These are phyloP conservation scores for Cyprichromis sp. DNA, from an alignment of 2,113 vertebrate genomes.

Conservation along the genomic window DNA sequence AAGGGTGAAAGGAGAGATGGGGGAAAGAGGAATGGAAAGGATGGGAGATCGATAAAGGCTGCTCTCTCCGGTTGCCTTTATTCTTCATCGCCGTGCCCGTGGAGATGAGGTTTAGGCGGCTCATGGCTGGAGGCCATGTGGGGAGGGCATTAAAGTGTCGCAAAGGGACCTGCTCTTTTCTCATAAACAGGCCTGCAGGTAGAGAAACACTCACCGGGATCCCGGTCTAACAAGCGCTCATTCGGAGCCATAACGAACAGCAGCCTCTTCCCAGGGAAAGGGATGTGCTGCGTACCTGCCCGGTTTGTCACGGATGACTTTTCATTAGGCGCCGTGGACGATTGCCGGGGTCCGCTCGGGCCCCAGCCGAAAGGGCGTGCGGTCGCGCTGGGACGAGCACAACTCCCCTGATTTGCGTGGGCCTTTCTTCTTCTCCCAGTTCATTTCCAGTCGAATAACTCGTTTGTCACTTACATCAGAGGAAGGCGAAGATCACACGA, in stretches of 20 bases:
- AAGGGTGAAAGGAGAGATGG: constrained; percentile 28
- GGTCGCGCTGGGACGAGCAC: constrained; percentile 11
- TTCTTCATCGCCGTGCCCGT: constrained; percentile 3
- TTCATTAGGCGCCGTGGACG: neutral
- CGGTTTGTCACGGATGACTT: neutral
- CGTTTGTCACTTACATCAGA: constrained; percentile 67
- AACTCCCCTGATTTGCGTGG: constrained; percentile 16
- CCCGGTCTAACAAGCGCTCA: neutral
- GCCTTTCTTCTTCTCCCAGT: constrained; percentile 29
- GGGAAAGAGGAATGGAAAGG: constrained; percentile 14
- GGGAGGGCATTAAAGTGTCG: constrained; percentile 20
- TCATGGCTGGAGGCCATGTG: constrained; percentile 6
- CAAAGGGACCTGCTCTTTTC: constrained; percentile 17
- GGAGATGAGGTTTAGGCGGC: constrained; percentile 25
- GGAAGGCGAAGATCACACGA: constrained; percentile 61
- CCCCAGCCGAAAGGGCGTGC: neutral
- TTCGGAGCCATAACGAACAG: neutral
- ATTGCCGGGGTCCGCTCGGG: neutral
- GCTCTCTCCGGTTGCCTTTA: constrained; percentile 27
- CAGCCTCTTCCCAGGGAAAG: neutral
- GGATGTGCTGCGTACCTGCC: neutral
- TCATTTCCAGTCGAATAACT: constrained; percentile 58
- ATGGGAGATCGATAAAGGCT: constrained; percentile 44
- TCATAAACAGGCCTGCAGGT: constrained; percentile 32
- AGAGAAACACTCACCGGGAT: neutral